Base-by-base conservation (phyloP, 2,113 vertebrate genomes). In the Telmatochromis brichardi region DNA sequence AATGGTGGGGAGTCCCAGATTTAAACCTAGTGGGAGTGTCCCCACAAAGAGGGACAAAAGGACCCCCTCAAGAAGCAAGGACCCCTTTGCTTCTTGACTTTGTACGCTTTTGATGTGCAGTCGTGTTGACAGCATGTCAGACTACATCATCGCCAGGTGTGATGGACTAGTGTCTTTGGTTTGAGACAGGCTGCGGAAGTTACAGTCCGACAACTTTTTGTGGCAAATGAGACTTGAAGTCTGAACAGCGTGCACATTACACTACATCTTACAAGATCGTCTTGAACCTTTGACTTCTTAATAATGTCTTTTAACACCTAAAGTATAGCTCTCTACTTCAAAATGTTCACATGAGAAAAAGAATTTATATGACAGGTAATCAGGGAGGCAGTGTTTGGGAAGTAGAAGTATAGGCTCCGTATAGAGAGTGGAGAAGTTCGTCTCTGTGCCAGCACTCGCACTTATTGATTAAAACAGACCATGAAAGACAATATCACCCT, bases 391-490 rank as follows among this genome's bases (percentile, higher is more conserved):
- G 23, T 51, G 3, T 78, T 31, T 47, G 63, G 73, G 37, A 68
- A 81, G 31, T 33, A 37, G 12, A 14, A 31, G 26, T 80, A 76
- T 65, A 63, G 26, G 28, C 31, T 83, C 47, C 14, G 33, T 54
- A 10, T 19, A 4, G 84, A 35, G 45, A 87, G 54, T 21, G 23
- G 84, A 81, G 26, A 82, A 82, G 81, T 88, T 89, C 55, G 86
- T 90, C 84, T 82, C 82, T 21, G 26, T 88, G 88, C 86, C 85
- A 84, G 71, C 57, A 71, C 90, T 88, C 87, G 81, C 80, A 89
- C 53, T 17, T 93, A 92, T 93, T 94, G 95, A 96, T 95, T 95
- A 94, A 94, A 96, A 88, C 57, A 42, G 71, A 93, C 89, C 78
- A 83, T 91, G 90, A 92, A 91, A 89, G 93, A 93, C 81, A 87